Conservation (phyloP, 2,113 vertebrate species). For the Epinephelus cyanopodus region DNA sequence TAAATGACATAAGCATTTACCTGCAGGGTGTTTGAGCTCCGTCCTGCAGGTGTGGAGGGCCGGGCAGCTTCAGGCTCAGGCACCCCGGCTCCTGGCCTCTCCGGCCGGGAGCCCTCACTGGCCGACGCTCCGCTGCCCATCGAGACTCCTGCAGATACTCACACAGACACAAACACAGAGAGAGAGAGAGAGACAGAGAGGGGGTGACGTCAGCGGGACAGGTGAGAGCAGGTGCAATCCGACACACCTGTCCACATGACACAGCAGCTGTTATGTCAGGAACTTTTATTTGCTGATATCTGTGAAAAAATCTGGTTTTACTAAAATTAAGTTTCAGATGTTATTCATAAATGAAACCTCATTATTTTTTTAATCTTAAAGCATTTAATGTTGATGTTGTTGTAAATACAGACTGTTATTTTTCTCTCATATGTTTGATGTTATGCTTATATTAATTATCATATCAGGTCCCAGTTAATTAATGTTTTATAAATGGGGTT, state of each 20-base stretch:
- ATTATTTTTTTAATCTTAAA: too few relatives aligned
- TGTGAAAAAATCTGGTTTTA: too few relatives aligned
- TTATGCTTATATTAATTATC: neutral
- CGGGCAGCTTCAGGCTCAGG: neutral
- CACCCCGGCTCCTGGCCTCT: neutral
- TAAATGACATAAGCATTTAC: neutral
- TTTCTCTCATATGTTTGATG: neutral
- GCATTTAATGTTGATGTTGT: too few relatives aligned
- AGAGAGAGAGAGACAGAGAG: neutral
- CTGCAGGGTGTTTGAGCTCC: slow-evolving; percentile 36
- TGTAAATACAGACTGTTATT: neutral
- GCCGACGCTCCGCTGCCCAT: slow-evolving; percentile 50
- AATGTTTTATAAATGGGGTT: neutral
- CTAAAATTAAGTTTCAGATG: too few relatives aligned
- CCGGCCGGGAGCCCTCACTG: neutral
- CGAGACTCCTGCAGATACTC: neutral
- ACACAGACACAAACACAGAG: neutral
- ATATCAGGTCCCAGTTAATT: neutral
- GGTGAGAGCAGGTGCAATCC: slow-evolving; percentile 38
- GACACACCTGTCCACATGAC: slow-evolving; percentile 40
- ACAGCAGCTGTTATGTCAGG: neutral
- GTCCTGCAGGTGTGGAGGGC: neutral
- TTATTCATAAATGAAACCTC: too few relatives aligned
- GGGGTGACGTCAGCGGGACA: neutral
- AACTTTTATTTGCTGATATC: neutral